A percentile compares a stretch with the other conserved stretches of the same genome.
Conservation (phyloP, 1,140 invertebrate species). For the Rhagoletis pomonella region DNA sequence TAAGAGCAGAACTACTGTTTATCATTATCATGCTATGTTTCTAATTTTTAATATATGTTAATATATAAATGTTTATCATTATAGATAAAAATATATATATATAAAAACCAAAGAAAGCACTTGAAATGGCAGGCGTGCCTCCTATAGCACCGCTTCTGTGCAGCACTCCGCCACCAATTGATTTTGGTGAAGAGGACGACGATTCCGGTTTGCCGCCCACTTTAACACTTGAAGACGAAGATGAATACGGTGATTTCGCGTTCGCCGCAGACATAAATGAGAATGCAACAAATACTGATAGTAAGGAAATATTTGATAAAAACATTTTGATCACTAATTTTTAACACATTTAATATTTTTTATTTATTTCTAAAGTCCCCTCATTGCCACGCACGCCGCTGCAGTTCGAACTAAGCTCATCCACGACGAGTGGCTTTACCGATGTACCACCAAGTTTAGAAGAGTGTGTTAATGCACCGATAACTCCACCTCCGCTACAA, state of each 20-base stretch:
- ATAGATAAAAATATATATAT: neutral
- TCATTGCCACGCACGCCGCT: conserved; percentile 36
- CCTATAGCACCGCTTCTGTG: conserved; percentile 79
- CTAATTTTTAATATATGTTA: neutral
- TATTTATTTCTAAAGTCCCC: neutral
- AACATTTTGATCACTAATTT: neutral
- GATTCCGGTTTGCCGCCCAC: conserved; percentile 78
- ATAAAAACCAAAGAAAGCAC: neutral
- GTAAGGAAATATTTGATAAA: neutral
- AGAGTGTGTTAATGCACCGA: neutral
- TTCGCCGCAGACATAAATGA: conserved; percentile 7
- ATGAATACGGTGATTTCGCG: conserved; percentile 58
- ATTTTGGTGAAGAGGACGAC: conserved; percentile 78
- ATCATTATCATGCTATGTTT: neutral
- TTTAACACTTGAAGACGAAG: conserved; percentile 70
- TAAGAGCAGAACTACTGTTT: neutral
- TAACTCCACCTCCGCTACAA: neutral
- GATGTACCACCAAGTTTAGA: conserved; percentile 34
- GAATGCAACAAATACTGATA: conserved; percentile 39
- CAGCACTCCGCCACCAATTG: conserved; percentile 80
- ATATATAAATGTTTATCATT: neutral
- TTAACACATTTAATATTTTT: neutral
- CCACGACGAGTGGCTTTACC: conserved; percentile 29
- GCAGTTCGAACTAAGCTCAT: conserved; percentile 43
- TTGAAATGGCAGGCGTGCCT: conserved; percentile 64